Percentiles rank a stretch among this genome's conserved stretches.
phyloP scores from a whole-genome alignment of 2,888 invertebrate species.

The Eueremaeus valkanovi region DNA sequence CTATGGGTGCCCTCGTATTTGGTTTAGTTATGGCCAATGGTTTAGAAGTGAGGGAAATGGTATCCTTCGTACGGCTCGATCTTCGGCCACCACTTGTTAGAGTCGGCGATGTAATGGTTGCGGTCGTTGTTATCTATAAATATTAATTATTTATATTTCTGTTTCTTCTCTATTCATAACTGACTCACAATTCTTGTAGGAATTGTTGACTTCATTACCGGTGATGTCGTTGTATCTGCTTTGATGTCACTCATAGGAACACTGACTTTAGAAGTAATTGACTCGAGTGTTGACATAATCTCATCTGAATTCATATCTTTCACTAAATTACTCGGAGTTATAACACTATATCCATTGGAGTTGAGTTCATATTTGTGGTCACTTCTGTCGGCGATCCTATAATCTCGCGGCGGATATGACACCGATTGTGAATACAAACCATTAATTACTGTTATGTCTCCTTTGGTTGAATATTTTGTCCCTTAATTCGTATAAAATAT shows the following conservation, averaged over 20 bases:
- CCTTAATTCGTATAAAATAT: not conserved
- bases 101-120: not conserved
- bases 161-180: not conserved
- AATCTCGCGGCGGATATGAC: not conserved
- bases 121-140: not conserved
- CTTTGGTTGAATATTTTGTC: not conserved
- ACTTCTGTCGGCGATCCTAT: not conserved
- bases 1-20: no score
- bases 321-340: not conserved
- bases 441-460: slow-evolving; percentile 27
- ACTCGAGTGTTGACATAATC: not conserved
- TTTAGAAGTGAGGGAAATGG: no score
- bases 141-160: not conserved
- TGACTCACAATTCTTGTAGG: not conserved
- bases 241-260: not conserved
- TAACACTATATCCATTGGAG: not conserved
- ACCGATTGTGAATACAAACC: not conserved
- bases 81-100: not conserved
- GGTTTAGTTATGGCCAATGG: not conserved
- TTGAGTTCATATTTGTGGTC: not conserved
- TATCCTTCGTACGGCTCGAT: not conserved
- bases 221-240: not conserved
- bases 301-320: not conserved
- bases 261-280: not conserved
- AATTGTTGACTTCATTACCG: not conserved